Percentiles rank a stretch among this genome's conserved stretches.
Conservation (phyloP, 2,888 invertebrate species). For the Arctia plantaginis region DNA sequence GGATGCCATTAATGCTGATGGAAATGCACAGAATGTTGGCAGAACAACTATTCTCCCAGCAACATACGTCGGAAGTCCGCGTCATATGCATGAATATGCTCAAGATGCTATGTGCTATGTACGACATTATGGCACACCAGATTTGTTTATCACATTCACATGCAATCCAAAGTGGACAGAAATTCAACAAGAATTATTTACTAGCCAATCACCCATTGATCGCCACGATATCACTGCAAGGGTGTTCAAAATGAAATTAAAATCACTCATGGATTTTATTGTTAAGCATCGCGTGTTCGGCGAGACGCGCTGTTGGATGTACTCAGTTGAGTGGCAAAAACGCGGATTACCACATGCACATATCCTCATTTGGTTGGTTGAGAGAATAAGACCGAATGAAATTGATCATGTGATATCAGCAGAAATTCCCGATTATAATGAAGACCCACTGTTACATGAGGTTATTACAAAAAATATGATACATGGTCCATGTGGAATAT, state of each 20-base stretch:
- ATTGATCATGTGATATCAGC: not conserved
- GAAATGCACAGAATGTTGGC: constrained; percentile 53
- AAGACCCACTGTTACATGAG: not conserved
- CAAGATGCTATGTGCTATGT: constrained; percentile 59
- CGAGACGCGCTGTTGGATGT: not conserved
- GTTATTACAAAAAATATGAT: not conserved
- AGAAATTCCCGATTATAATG: not conserved
- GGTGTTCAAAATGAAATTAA: constrained; percentile 39
- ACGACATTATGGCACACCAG: constrained; percentile 55
- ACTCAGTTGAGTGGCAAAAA: no score
- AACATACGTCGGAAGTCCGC: constrained; percentile 47
- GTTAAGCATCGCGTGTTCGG: not conserved
- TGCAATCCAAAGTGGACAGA: constrained; percentile 54
- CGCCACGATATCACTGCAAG: not conserved
- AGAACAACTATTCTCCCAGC: constrained; percentile 55
- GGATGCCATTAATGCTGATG: constrained; percentile 48
- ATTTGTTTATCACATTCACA: constrained; percentile 51
- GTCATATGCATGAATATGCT: constrained; percentile 51
- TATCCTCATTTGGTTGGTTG: not conserved
- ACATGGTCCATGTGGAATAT: not conserved
- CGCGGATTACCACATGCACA: no score
- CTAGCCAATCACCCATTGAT: constrained; percentile 23
- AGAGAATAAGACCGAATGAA: not conserved
- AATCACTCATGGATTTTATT: not conserved
- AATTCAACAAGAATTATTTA: constrained; percentile 42